A percentile compares a stretch with the other conserved stretches of the same genome.
Evolutionary conservation across 92 coral and sea anemone species (phyloP).

Genomic region (Epizoanthus rinbou): DNA sequence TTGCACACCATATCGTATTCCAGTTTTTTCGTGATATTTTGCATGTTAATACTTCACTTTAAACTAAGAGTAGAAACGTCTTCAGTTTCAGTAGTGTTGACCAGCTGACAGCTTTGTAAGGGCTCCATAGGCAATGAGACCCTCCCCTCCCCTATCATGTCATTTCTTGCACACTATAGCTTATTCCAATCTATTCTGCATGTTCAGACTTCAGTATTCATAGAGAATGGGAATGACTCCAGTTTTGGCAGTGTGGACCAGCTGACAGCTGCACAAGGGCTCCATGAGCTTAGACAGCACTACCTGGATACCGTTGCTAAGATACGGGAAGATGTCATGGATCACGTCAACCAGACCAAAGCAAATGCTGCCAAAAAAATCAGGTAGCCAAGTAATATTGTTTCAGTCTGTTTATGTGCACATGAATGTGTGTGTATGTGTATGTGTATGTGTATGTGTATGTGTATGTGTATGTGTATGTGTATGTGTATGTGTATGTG

Average conservation of each 20-base stretch:
- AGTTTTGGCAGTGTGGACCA: slow-evolving; percentile 80
- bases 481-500: too few species aligned
- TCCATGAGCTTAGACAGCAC: slow-evolving; percentile 86
- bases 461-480: too few species aligned
- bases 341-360: slow-evolving; percentile 89
- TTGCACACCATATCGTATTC: background rate
- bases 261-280: slow-evolving; percentile 67
- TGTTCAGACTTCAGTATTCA: slow-evolving; percentile 49
- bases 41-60: background rate
- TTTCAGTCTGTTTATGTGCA: too few species aligned
- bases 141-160: background rate
- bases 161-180: background rate
- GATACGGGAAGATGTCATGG: slow-evolving; percentile 93
- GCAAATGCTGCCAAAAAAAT: slow-evolving; percentile 91
- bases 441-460: too few species aligned
- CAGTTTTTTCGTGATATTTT: background rate
- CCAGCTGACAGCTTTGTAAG: too few species aligned
- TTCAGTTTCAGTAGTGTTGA: too few species aligned
- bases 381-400: slow-evolving; percentile 51
- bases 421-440: too few species aligned
- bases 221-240: slow-evolving; percentile 61
- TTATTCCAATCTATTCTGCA: background rate
- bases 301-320: slow-evolving; percentile 96
- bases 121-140: background rate
- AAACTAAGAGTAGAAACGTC: too few species aligned